Evolutionary conservation across 2,113 vertebrate species (phyloP), one percentile per base, ranked within the genome.

Genomic region (Bufo bufo): DNA sequence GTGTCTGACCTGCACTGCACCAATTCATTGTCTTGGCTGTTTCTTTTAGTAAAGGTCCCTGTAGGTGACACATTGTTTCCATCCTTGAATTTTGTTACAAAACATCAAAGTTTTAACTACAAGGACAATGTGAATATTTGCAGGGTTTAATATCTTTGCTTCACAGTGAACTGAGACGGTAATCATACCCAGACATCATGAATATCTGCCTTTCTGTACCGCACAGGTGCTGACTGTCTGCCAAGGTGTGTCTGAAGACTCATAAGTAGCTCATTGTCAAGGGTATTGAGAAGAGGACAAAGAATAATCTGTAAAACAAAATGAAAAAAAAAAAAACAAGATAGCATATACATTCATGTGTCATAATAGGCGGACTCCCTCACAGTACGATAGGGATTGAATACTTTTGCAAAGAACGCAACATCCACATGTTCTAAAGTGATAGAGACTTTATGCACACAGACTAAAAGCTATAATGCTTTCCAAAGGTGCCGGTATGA

Each of bases 181-280:
- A 80, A 80, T 80, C 56, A 45, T 6, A 58, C n/a, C 56, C 78
- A 80, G 78, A 80, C 54, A 80, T 80, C 78, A 59, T 59, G 59
- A 80, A 80, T 80, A 80, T 79, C 77, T 56, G 77, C 19, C n/a
- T 1, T 3, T 19, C 47, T 52, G n/a, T 14, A 56, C 77, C n/a
- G n/a, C 77, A 14, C 77, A 52, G 77, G 77, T n/a, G 78, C 23
- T 33, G 78, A 59, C 54, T 43, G 23, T 56, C 56, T 80, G 54
- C 56, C 54, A 59, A 80, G 78, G 56, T 59, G 54, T 45, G 54
- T 80, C 23, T 80, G 54, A 43, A 43, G 23, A 47, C 50, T 17
- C 20, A 80, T 80, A 80, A 80, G 54, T 13, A 58, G 56, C 54
- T 80, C 78, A 80, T 59, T 80, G 78, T 80, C 78, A 54, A 11